A percentile compares a stretch with the other conserved stretches of the same genome.
Conservation (phyloP, 2,797 vertebrate genomes). For the Hydrolagus colliei region DNA sequence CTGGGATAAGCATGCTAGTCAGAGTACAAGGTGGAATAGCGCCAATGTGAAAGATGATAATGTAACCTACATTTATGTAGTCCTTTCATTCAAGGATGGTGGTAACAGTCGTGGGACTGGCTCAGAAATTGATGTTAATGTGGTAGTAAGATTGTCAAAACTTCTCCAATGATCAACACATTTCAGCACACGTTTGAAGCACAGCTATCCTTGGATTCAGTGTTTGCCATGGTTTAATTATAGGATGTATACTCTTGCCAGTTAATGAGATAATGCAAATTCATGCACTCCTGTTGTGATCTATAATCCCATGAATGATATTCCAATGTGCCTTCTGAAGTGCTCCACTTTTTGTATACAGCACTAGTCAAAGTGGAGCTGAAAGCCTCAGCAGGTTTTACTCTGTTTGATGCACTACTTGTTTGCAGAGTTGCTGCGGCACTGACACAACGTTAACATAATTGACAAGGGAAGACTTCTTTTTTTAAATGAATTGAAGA, state of each 20-base stretch:
- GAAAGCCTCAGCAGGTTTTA: neutral
- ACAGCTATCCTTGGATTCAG: neutral
- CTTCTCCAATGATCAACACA: neutral
- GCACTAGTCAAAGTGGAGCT: neutral
- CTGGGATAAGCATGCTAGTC: too few relatives aligned
- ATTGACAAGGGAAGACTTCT: neutral
- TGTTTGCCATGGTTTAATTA: neutral
- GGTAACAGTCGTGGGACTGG: neutral
- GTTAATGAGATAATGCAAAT: neutral
- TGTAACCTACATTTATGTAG: neutral
- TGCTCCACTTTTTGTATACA: neutral
- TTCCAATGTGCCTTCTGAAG: neutral
- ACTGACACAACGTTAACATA: neutral
- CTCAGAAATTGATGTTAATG: neutral
- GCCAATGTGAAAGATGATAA: too few relatives aligned
- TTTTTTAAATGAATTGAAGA: neutral
- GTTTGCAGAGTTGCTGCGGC: neutral
- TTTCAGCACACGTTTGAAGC: neutral
- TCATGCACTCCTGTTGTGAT: neutral
- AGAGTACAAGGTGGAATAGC: too few relatives aligned
- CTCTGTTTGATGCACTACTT: neutral
- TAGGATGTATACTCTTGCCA: neutral
- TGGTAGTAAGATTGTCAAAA: neutral
- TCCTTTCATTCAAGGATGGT: neutral
- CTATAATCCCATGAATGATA: neutral